phyloP scores from a whole-genome alignment of 1,140 invertebrate species.

The Atta cephalotes region DNA sequence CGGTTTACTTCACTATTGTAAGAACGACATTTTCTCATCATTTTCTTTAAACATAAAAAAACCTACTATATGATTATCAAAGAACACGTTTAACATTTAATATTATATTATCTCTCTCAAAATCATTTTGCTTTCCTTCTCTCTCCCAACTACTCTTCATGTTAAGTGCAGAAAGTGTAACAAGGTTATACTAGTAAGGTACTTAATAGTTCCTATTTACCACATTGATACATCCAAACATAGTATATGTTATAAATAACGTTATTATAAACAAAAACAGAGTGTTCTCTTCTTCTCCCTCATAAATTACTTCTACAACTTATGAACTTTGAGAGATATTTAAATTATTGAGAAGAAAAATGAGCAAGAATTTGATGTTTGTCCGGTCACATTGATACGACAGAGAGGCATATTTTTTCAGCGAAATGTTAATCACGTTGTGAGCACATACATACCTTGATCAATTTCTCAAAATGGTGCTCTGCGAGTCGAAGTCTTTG shows the following conservation, averaged over 20 bases:
- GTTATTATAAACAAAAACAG: not conserved
- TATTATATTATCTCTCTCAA: too few relatives aligned
- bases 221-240: not conserved
- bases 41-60: not conserved
- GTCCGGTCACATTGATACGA: not conserved
- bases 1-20: not conserved
- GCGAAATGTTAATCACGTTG: not conserved
- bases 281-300: not conserved
- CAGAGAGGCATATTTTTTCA: not conserved
- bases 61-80: not conserved
- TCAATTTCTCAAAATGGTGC: not conserved
- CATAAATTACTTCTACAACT: not conserved
- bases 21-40: not conserved
- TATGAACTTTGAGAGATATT: not conserved
- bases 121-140: not conserved
- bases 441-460: conserved; percentile 8
- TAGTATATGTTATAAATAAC: not conserved
- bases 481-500: not conserved
- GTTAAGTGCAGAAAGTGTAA: not conserved
- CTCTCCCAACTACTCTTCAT: not conserved
- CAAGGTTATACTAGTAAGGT: not conserved
- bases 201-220: not conserved
- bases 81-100: not conserved
- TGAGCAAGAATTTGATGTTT: not conserved
- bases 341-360: not conserved